Conservation (phyloP, 2,113 vertebrate genomes). For the Lepus americanus region DNA sequence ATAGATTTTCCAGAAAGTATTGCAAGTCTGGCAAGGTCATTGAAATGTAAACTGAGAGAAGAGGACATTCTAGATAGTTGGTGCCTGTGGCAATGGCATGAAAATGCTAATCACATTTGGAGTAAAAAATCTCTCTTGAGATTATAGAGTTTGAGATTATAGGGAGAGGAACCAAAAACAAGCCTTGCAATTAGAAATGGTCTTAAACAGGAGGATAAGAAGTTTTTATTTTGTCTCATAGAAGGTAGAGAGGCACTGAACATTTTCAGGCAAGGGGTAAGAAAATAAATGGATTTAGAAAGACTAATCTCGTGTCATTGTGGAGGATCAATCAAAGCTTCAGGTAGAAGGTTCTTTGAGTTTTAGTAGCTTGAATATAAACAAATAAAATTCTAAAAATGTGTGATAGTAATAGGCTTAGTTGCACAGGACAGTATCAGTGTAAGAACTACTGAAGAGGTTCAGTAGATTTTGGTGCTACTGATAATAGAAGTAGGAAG, state of each 20-base stretch:
- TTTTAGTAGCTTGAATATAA: constrained; percentile 12
- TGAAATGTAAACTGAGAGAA: neutral
- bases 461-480: neutral
- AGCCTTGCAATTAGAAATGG: neutral
- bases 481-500: neutral
- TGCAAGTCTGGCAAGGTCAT: neutral
- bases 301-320: neutral
- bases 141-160: neutral
- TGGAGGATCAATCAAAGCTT: neutral
- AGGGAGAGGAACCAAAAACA: neutral
- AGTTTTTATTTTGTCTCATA: neutral
- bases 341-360: neutral
- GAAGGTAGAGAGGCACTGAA: neutral
- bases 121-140: neutral
- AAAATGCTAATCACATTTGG: neutral
- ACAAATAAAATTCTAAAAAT: neutral
- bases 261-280: neutral
- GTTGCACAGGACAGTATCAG: neutral
- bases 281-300: neutral
- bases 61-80: neutral
- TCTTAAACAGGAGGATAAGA: neutral
- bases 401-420: neutral
- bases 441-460: neutral
- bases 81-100: neutral
- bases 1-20: neutral